Evolutionary conservation across 23 tunicate genomes (phyloP), one percentile per base, ranked within the genome.

Genomic region (Diplosoma virens): DNA sequence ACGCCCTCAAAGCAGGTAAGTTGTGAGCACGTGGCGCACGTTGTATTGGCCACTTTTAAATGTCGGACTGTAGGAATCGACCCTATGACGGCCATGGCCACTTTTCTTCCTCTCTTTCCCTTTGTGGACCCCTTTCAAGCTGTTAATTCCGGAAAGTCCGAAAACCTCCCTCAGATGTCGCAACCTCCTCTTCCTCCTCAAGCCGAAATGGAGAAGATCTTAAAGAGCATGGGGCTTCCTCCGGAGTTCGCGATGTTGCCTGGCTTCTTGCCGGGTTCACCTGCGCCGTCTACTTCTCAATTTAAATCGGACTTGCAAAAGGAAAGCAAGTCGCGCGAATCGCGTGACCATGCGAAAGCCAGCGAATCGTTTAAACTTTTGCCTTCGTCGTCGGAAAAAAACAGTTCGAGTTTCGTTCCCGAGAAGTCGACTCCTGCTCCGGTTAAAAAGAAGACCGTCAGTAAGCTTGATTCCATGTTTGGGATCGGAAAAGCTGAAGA

Each of bases 381-480:
- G 25, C 50, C 67, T 3, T 11, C 67, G 22, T 26, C 25, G 20
- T 75, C 77, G 27, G 63, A 61, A 2, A 84, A 76, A 33, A 28
- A 55, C n/a, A 34, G 33, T 3, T 83, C 78, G 18, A 68, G 81
- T 24, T 34, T 81, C 3, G 14, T 75, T 16, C 27, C 75, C n/a
- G 90, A 85, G 4, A 85, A 85, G 32, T 46, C 66, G 23, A 68
- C 56, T 17, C 32, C 79, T 33, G n/a, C 56, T 17, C 77, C 82
- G 6, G 69, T 29, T 4, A 54, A 68, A 27, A 67, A 71, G 46
- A 76, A 35, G 35, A 82, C 82, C 32, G 77, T 84, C 30, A 78
- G 90, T 68, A 85, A 85, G 59, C 63, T 85, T 30, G 90, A 85
- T 37, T 74, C 90, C 23, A 85, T 85, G 81, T 85, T 85, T 46